A percentile compares a stretch with the other conserved stretches of the same genome.
Conservation (phyloP, 2,113 vertebrate species). For the Tonatia bakeri region DNA sequence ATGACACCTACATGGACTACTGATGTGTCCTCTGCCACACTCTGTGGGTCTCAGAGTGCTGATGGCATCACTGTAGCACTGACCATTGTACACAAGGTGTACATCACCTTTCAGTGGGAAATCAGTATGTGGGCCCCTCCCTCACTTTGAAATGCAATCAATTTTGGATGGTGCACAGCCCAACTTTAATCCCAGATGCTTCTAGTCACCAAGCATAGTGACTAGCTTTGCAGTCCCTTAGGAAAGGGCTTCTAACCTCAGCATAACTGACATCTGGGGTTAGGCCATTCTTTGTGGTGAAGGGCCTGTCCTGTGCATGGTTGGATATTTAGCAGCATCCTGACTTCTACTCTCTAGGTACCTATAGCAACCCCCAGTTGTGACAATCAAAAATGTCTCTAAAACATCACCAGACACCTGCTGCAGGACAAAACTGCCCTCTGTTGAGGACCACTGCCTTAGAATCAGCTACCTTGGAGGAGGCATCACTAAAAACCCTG, state of each 20-base stretch:
- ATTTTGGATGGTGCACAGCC: not conserved
- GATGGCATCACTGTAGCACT: not conserved
- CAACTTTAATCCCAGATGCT: not conserved
- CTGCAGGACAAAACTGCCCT: not conserved
- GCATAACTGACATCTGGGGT: not conserved
- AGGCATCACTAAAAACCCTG: not conserved
- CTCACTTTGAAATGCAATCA: not conserved
- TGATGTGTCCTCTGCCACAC: not conserved
- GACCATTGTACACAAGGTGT: not conserved
- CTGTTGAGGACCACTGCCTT: not conserved
- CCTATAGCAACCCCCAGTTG: not conserved
- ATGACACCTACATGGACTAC: not conserved
- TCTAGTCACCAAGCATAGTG: not conserved
- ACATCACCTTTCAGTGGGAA: not conserved
- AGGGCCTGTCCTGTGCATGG: not conserved
- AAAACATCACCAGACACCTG: not conserved
- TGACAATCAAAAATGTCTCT: not conserved
- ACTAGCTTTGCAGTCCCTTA: not conserved
- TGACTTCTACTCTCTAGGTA: not conserved
- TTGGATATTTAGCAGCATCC: not conserved
- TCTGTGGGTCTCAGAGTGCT: not conserved
- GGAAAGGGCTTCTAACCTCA: not conserved
- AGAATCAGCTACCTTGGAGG: not conserved
- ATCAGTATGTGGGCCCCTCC: not conserved
- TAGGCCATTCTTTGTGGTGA: not conserved